Evolutionary conservation across 2,113 vertebrate genomes (phyloP), one percentile per base, ranked within the genome.

Genomic region (Mixornis gularis): DNA sequence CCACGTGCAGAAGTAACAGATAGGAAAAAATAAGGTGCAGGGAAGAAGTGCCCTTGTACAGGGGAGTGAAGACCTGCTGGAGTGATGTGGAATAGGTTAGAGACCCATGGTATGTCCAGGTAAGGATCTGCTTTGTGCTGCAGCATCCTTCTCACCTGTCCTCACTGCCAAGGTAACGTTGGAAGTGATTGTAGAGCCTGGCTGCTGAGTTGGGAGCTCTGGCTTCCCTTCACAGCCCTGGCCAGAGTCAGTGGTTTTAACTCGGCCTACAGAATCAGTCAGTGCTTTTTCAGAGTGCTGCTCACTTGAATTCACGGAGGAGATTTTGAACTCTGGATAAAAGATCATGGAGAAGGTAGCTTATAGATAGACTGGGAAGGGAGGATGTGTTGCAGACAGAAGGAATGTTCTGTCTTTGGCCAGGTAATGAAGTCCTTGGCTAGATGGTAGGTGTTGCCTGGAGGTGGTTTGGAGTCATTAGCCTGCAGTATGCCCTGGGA

Each of bases 101-200:
- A 64, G 17, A 38, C n/a, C 44, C 5, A 0, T 38, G 38, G 27
- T 10, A 9, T 0, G 0, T 19, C 10, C 6, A n/a, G n/a, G 36
- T 63, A 5, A 69, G 44, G 51, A 29, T 40, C 34, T 55, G 48
- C 21, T 48, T 58, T 4, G 3, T 64, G 34, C 90, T 64, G 0
- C 55, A 62, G 64, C 27, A n/a, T 76, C n/a, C 49, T 83, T 36
- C 25, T 60, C 5, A 3, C 34, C 43, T 8, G 1, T 38, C 29
- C 26, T 34, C 20, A 30, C 53, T 77, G 40, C 65, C 46, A 34
- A 15, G 52, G 58, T 25, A 59, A 25, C 0, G 0, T 1, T n/a
- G n/a, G 22, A 25, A 48, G 62, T 29, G 58, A 10, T 12, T 16
- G 18, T 13, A 49, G 34, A 29, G 38, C 46, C 36, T 85, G 77